These are phyloP conservation scores for Perodicticus potto DNA, from an alignment of 2,797 vertebrate genomes.

Conservation along the genomic window DNA sequence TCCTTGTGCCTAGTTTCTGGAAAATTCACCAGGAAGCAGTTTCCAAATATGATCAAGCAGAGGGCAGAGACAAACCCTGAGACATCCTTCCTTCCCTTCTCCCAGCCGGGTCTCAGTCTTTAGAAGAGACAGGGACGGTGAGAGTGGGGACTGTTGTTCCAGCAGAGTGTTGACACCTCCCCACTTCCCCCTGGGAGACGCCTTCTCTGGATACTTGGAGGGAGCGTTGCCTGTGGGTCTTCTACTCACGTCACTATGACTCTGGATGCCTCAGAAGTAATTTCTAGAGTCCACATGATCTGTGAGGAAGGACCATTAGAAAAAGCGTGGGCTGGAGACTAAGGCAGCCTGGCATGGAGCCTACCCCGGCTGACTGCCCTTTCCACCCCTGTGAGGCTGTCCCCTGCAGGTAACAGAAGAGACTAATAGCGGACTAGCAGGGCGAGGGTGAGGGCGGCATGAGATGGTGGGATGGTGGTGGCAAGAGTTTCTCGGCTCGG, in stretches of 20 bases:
- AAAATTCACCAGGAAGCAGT: neutral
- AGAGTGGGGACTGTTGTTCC: neutral
- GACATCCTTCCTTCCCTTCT: neutral
- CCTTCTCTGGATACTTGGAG: neutral
- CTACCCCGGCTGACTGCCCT: neutral
- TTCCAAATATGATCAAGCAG: neutral
- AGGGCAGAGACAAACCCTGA: neutral
- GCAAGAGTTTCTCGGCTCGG: too few species aligned
- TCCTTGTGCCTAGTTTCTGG: neutral
- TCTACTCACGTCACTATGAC: neutral
- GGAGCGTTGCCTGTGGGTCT: neutral
- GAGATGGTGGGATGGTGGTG: neutral
- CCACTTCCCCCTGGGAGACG: neutral
- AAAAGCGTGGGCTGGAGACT: too few species aligned
- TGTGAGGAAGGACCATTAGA: neutral
- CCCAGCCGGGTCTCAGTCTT: neutral
- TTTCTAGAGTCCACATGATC: neutral
- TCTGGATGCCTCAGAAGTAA: neutral
- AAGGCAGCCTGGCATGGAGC: neutral
- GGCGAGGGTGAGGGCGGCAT: rapidly evolving
- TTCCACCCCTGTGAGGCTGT: neutral
- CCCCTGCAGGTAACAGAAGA: neutral
- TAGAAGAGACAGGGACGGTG: rapidly evolving
- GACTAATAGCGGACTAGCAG: rapidly evolving
- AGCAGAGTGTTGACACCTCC: rapidly evolving